Evolutionary conservation across 2,888 invertebrate species (phyloP).

Genomic region (Nephrocerus scutellatus): DNA sequence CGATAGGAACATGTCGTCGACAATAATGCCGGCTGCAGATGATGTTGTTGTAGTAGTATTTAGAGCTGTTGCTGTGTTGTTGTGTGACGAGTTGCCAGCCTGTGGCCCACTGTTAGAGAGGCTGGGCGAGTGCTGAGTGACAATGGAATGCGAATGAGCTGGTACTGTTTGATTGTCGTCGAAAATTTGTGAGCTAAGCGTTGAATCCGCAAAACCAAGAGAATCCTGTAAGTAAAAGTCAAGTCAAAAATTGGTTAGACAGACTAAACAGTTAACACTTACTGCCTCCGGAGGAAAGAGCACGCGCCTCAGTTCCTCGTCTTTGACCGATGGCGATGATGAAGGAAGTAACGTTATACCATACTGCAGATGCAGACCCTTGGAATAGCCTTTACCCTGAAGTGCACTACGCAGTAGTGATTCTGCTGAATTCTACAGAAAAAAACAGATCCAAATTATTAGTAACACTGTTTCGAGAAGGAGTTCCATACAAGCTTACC

Average conservation of each 20-base stretch:
- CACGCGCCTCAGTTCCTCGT: conserved; percentile 54
- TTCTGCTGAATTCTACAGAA: conserved; percentile 52
- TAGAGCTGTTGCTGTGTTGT: no score
- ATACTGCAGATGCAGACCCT: conserved; percentile 45
- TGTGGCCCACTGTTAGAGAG: conserved; percentile 20
- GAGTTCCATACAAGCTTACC: conserved; percentile 25
- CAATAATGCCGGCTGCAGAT: conserved; percentile 38
- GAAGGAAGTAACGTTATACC: conserved; percentile 38
- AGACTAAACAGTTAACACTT: no score
- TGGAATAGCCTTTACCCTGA: conserved; percentile 64
- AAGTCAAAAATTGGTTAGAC: no score
- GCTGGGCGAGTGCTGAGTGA: conserved; percentile 18
- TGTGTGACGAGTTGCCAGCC: no score
- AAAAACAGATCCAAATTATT: conserved; percentile 25
- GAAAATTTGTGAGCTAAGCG: conserved; percentile 44
- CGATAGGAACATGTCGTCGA: conserved; percentile 49
- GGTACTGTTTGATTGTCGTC: conserved; percentile 38
- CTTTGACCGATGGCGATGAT: conserved; percentile 50
- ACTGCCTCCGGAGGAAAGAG: conserved; percentile 50
- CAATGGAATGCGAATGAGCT: conserved; percentile 20
- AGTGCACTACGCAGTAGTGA: conserved; percentile 74
- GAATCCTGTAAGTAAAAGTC: conserved; percentile 31
- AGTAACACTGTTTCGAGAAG: background rate
- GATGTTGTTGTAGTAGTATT: conserved; percentile 11
- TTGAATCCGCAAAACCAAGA: conserved; percentile 44